Base-by-base conservation (phyloP, 2,113 vertebrate species). In the Copsychus sechellarum region DNA sequence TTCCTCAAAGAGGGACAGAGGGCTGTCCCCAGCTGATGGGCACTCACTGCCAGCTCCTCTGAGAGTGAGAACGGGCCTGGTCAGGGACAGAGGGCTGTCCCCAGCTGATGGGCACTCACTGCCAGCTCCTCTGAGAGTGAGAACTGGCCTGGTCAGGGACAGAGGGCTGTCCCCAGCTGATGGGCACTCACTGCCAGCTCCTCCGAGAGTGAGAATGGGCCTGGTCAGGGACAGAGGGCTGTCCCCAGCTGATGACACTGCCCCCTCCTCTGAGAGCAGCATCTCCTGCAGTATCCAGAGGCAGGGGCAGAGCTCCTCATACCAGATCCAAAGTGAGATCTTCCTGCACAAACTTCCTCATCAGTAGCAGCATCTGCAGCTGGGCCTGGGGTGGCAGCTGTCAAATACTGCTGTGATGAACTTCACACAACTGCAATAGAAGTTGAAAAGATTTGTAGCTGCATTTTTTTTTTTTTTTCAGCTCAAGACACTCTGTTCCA, bases 351-450 rank as follows among this genome's bases (percentile, higher is more conserved):
- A 48, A 3, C 11, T 18, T 15, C 10, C 3, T 26, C 57, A 1
- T 19, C 1, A 0, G 1, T 1, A 40, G 36, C 28, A 53, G 73
- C 2, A 0, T 25, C 48, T 91, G 69, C 78, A 28, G 33, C 1
- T 42, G 66, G 29, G n/a, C n/a, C 73, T 25, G 25, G 11, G 6
- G 21, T 62, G 70, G 38, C 53, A 18, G 48, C 62, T 56, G 31
- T 60, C 40, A 20, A 3, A 6, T 13, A 3, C 24, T 16, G 38
- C 4, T 9, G n/a, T 6, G 60, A 45, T 42, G 29, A 36, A n/a
- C 34, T 18, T 6, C 53, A 18, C 16, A 12, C 20, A 51, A 6
- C 51, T 62, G 48, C 5, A 53, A 34, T 1, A 33, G 34, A n/a
- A 26, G 12, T 29, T 64, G 17, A 51, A 76, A 71, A 12, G 28